phyloP scores from a whole-genome alignment of 2,797 vertebrate genomes.

The Cetoscarus ocellatus region DNA sequence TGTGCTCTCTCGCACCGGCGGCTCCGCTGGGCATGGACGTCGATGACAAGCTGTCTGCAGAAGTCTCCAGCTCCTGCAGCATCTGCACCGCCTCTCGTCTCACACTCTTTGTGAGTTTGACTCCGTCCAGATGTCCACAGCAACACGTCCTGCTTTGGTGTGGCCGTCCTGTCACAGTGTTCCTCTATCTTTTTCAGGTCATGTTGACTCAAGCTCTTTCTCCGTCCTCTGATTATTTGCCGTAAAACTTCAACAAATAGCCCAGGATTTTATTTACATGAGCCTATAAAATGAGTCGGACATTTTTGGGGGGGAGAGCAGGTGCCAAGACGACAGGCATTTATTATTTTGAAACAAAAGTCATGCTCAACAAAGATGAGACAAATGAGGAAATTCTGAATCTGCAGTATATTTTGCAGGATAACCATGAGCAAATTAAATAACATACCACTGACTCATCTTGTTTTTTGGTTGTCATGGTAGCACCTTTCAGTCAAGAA shows the following conservation, averaged over 20 bases:
- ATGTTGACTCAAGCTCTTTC: constrained; percentile 1
- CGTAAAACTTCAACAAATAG: not conserved
- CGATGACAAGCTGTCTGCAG: constrained; percentile 74
- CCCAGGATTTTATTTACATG: not conserved
- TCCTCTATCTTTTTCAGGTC: constrained; percentile 8
- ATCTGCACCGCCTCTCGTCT: constrained; percentile 44
- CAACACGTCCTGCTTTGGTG: constrained; percentile 17
- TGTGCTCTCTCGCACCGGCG: constrained; percentile 56
- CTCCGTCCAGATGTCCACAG: constrained; percentile 45
- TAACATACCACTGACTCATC: too few species aligned
- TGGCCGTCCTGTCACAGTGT: constrained; percentile 14
- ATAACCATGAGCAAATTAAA: too few species aligned
- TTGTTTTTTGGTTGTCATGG: too few species aligned
- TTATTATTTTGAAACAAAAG: too few species aligned
- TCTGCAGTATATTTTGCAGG: too few species aligned
- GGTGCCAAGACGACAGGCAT: too few species aligned
- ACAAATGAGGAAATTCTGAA: too few species aligned
- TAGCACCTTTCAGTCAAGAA: too few species aligned
- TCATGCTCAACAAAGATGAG: too few species aligned
- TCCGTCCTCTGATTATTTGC: not conserved
- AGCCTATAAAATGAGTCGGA: too few species aligned
- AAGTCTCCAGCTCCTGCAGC: constrained; percentile 56
- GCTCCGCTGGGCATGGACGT: constrained; percentile 61
- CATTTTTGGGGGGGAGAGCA: not conserved
- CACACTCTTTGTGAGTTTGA: constrained; percentile 37